These are phyloP conservation scores for Phalera bucephala DNA, from an alignment of 2,888 invertebrate species.

Conservation along the genomic window DNA sequence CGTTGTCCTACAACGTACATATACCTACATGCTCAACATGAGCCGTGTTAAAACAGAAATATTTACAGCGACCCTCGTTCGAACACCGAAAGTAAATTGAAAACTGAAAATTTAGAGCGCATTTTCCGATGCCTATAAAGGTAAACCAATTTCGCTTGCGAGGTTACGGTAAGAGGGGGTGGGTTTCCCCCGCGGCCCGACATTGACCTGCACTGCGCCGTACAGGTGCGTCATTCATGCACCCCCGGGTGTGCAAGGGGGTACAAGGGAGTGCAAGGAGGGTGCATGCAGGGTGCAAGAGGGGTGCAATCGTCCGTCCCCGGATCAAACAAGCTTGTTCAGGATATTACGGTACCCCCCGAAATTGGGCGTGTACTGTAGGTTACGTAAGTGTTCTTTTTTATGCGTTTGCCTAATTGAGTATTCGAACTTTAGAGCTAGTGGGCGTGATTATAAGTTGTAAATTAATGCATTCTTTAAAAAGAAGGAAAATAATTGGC, in stretches of 20 bases:
- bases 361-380: constrained; percentile 12
- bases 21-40: too few species aligned
- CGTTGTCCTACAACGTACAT: too few species aligned
- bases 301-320: constrained; percentile 30
- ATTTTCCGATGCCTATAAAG: constrained; percentile 36
- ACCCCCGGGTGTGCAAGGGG: too few species aligned
- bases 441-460: too few species aligned
- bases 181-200: constrained; percentile 41
- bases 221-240: constrained; percentile 64
- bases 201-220: constrained; percentile 63
- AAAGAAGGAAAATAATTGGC: too few species aligned
- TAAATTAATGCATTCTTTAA: too few species aligned
- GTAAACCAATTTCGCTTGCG: constrained; percentile 38
- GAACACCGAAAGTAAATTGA: constrained; percentile 27
- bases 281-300: constrained; percentile 11
- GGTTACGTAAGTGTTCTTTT: too few species aligned
- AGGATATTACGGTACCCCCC: constrained; percentile 25
- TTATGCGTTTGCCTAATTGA: too few species aligned
- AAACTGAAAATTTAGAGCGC: constrained; percentile 39
- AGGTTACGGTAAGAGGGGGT: constrained; percentile 6
- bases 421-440: too few species aligned
- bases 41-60: too few species aligned
- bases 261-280: too few species aligned
- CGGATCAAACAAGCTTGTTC: constrained; percentile 31
- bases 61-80: constrained; percentile 4